Evolutionary conservation across 2,797 vertebrate species (phyloP), one percentile per base, ranked within the genome.

Genomic region (Danio tinwini): DNA sequence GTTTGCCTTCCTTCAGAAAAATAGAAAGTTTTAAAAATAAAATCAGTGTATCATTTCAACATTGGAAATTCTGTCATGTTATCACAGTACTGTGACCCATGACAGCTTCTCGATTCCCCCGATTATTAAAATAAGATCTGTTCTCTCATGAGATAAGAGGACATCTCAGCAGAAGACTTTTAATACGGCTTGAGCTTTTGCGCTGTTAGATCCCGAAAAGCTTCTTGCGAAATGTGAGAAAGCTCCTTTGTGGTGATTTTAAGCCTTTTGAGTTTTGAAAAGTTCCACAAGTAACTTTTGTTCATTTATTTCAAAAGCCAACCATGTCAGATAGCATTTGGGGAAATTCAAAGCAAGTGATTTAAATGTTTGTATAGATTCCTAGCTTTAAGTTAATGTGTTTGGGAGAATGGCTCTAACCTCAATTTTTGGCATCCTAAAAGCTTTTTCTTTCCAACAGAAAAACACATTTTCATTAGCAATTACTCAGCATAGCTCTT

Each of bases 381-480:
- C 42, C 37, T 17, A 44, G 5, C 10, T 64, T 64, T 8, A 44
- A 17, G 4, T 17, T n/a, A 52, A 52, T 69, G 9, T 37, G 8
- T 39, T 69, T 52, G 9, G 14, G 3, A 9, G 9, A 52, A 39
- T 17, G 13, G 13, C 6, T 17, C 17, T 47, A 17, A 29, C 42
- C 17, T 65, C 0, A 40, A 56, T 44, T 42, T 71, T 19, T 44
- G 7, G 1, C 40, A 16, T 47, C 14, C 14, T 58, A 16, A 45
- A 58, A 59, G 37, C 29, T 29, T 10, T 70, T 52, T 69, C 16
- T 29, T 53, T 70, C 6, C 49, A 39, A 70, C 10, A 53, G 49
- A 40, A 61, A 59, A 47, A 37, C 17, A 47, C 14, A 45, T 47
- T 73, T 73, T 73, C 12, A 14, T 63, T 52, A 63, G 37, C 13